phyloP scores from a whole-genome alignment of 1,140 invertebrate species.

The Ceratoteleas bidentatus region DNA sequence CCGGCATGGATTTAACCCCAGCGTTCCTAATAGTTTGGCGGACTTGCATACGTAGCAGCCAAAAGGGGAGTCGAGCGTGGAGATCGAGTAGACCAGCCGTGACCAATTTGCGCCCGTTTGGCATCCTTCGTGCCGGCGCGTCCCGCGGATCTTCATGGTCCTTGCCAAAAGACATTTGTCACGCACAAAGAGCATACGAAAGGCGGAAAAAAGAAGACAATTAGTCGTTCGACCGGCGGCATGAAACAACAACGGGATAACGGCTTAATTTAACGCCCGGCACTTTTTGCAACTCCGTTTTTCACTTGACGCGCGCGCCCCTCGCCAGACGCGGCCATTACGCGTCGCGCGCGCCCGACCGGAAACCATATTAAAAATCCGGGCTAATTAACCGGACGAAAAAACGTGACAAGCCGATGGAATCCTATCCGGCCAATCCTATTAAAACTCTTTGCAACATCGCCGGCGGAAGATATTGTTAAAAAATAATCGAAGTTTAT shows the following conservation, averaged over 20 bases:
- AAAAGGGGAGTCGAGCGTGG: conserved; percentile 67
- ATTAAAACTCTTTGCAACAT: conserved; percentile 48
- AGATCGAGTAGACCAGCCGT: conserved; percentile 79
- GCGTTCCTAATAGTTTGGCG: conserved; percentile 69
- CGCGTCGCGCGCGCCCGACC: conserved; percentile 19
- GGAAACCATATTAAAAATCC: conserved; percentile 49
- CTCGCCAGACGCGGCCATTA: conserved; percentile 4
- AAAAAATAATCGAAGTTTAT: conserved; percentile 64
- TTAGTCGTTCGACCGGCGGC: conserved; percentile 31
- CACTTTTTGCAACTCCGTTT: conserved; percentile 45
- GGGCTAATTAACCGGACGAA: conserved; percentile 42
- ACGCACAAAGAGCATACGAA: conserved; percentile 59
- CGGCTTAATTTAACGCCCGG: conserved; percentile 47
- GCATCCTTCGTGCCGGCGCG: conserved; percentile 38
- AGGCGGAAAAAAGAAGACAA: conserved; percentile 56
- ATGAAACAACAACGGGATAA: conserved; percentile 46
- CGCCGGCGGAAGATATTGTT: conserved; percentile 50
- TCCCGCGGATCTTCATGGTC: conserved; percentile 55
- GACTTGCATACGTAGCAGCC: conserved; percentile 63
- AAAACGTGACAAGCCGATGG: conserved; percentile 26
- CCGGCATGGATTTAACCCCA: conserved; percentile 59
- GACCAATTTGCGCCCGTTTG: conserved; percentile 80
- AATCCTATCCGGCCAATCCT: conserved; percentile 39
- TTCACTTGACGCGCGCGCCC: conserved; percentile 27
- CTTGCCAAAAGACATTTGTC: conserved; percentile 72